Percentiles rank a stretch among this genome's conserved stretches.
Conservation (phyloP, 2,888 invertebrate species). For the Griposia aprilina region DNA sequence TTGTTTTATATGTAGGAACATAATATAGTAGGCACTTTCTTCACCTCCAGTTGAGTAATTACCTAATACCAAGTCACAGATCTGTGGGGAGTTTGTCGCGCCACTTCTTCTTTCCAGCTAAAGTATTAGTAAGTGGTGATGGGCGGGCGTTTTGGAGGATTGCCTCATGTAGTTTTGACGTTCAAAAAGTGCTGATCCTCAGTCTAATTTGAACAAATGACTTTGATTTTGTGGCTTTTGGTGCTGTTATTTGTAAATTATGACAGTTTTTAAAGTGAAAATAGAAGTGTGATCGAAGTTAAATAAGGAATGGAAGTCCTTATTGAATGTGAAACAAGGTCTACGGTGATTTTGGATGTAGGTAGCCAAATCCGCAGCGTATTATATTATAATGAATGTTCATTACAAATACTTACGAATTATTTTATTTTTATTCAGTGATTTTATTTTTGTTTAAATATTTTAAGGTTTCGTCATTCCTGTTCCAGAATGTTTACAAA, state of each 20-base stretch:
- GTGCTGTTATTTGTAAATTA: neutral
- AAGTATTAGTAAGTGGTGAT: neutral
- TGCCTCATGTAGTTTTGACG: neutral
- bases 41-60: neutral
- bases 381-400: neutral
- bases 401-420: neutral
- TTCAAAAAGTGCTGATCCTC: neutral
- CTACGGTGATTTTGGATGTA: neutral
- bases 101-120: neutral
- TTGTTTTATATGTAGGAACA: neutral
- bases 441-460: conserved; percentile 48
- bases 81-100: neutral
- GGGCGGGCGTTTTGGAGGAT: neutral
- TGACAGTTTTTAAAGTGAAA: neutral
- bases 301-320: neutral
- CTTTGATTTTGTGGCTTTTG: neutral
- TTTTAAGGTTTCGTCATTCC: conserved; percentile 42
- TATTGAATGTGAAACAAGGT: neutral
- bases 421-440: neutral
- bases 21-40: conserved; percentile 4
- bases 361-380: neutral
- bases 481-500: conserved; percentile 51
- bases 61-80: neutral
- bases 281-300: neutral
- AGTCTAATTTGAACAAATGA: neutral